phyloP scores from a whole-genome alignment of 92 coral and sea anemone genomes.

The Ricordea florida region DNA sequence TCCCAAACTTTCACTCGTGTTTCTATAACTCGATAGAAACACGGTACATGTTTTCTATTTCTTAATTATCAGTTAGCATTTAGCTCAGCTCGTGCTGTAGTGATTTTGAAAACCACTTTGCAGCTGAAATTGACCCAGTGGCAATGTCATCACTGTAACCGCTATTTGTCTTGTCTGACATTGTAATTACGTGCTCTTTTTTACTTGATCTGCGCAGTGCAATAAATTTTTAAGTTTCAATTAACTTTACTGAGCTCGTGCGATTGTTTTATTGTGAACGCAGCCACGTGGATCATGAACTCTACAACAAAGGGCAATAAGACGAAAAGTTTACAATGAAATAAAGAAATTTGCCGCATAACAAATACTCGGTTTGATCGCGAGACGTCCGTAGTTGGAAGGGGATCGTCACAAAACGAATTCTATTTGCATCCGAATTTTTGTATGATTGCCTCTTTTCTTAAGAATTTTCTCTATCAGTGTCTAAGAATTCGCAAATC shows the following conservation, averaged over 20 bases:
- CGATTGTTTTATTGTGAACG: constrained; percentile 6
- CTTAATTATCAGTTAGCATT: too few species aligned
- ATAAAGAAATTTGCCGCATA: constrained; percentile 7
- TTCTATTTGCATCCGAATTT: not conserved
- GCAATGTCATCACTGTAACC: too few species aligned
- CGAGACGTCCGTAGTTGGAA: not conserved
- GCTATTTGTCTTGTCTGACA: too few species aligned
- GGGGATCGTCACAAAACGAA: not conserved
- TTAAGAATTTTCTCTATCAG: not conserved
- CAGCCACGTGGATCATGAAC: constrained; percentile 24
- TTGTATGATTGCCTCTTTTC: not conserved
- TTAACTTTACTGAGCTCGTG: constrained; percentile 3
- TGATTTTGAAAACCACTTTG: too few species aligned
- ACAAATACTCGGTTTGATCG: not conserved
- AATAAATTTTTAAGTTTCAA: not conserved
- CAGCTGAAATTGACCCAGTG: too few species aligned
- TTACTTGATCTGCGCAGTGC: not conserved
- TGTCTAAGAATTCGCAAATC: not conserved
- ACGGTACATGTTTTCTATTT: too few species aligned
- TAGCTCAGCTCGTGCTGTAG: too few species aligned
- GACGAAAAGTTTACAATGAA: constrained; percentile 10
- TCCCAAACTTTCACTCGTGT: too few species aligned
- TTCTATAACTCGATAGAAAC: too few species aligned
- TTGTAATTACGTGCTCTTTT: too few species aligned
- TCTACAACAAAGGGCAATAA: constrained; percentile 9